Evolutionary conservation across 2,888 invertebrate species (phyloP), one percentile per base, ranked within the genome.

Genomic region (Biston betularia): DNA sequence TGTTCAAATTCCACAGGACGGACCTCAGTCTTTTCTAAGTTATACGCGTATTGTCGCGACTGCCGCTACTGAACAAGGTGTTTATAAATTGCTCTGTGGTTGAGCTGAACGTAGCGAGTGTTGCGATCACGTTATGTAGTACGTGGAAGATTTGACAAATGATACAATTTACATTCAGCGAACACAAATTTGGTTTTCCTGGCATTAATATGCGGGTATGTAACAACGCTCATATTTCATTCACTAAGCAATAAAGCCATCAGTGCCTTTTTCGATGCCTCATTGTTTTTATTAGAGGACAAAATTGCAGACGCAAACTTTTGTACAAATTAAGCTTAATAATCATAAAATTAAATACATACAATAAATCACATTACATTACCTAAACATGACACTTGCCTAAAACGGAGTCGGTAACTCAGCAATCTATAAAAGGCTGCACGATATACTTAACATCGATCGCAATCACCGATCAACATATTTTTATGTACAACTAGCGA

Each of bases 141-240:
- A 24, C 24, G 24, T 24, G 9, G 24, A 24, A 53, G 15, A 6
- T n/a, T n/a, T 42, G 42, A 71, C 75, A 76, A 74, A 73, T 70
- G 71, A 74, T 79, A 14, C 12, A 48, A 38, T 57, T 45, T 56
- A 34, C 9, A 57, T 48, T 57, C 24, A 12, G 38, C 38, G 14
- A 38, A 48, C 10, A 38, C 48, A 38, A 48, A 15, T 34, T 45
- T 45, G 38, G 6, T 38, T 48, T 57, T 48, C 57, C 35, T 57
- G 38, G 14, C 12, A 14, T 38, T 0, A 34, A 57, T 45, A 56
- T 57, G 57, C 57, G 57, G 57, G 48, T 48, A 24, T 11, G 46
- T 14, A 34, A 7, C 14, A 46, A n/a, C 24, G 38, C 35, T 57
- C 46, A 57, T 24, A 6, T 57, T 57, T 35, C 45, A 11, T 12